Base-by-base conservation (phyloP, 2,888 invertebrate genomes). In the Clusia tigrina region DNA sequence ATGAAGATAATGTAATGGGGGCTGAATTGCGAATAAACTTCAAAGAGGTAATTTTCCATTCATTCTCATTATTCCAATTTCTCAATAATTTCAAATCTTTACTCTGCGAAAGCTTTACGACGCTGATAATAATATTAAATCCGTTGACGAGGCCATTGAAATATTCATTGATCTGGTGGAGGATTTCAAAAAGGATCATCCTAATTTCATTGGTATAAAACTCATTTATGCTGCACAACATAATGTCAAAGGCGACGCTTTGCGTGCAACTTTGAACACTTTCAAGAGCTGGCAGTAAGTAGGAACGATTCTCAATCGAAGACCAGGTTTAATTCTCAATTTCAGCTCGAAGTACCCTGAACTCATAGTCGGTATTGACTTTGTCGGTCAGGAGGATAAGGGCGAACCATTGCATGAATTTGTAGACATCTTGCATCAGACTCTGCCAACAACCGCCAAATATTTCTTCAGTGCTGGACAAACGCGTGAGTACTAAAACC, bases 401-500 rank as follows among this genome's bases (percentile, higher is more conserved):
- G 89, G 89, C 0, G 74, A 83, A 25, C 85, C 87, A 0, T 76
- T 90, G 0, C 67, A 81, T 25, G 62, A 72, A 2, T 77, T 81
- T n/a, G 32, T 81, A 2, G 57, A 72, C 0, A 70, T 68, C 5
- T 52, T 84, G 0, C 69, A 65, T 25, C n/a, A n/a, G n/a, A 63
- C 74, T 6, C 59, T 81, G 18, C 81, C 83, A 2, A 55, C 69
- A 24, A 71, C 69, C n/a, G 76, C 88, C 0, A 82, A 85, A 23
- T 86, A 86, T 65, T 89, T 88, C 71, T 88, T 90, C 61, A 90
- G 90, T 69, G 89, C 90, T 0, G 90, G 89, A 1, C 90, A 90
- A 81, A 89, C 90, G 15, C 86, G 83, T 83, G 59, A 67, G 71
- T n/a, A 66, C 17, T 6, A 1, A 17, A 26, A 32, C n/a, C n/a